Conservation (phyloP, 2,113 vertebrate species). For the Epinephelus moara region DNA sequence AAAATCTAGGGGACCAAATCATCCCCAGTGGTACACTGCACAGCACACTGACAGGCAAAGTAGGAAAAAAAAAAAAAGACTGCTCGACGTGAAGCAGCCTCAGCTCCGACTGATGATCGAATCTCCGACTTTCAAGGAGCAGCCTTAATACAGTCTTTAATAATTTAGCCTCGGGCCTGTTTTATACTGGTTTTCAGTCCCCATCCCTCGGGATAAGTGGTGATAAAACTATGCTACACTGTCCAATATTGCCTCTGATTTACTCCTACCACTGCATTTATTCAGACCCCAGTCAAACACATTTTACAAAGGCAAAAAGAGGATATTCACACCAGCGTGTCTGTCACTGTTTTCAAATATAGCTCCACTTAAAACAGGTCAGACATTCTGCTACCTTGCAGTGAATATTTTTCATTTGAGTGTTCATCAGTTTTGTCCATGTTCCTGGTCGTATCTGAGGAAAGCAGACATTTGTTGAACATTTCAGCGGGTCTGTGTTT, state of each 20-base stretch:
- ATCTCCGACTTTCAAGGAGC: too few species aligned
- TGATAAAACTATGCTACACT: background rate
- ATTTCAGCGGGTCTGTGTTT: background rate
- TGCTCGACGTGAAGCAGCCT: too few species aligned
- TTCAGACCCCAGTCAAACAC: background rate
- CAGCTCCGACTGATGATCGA: too few species aligned
- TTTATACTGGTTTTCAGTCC: too few species aligned
- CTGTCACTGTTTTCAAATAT: constrained; percentile 15
- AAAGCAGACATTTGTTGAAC: background rate
- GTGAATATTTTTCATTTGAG: background rate
- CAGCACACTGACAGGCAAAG: too few species aligned
- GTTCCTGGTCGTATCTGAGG: background rate
- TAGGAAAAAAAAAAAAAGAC: too few species aligned
- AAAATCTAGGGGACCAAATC: too few species aligned
- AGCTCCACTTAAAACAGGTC: constrained; percentile 3
- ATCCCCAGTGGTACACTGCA: too few species aligned
- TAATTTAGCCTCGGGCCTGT: too few species aligned
- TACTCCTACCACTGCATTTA: background rate
- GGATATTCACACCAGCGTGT: background rate
- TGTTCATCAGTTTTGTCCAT: background rate
- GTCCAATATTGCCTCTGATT: background rate
- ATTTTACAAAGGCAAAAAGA: background rate
- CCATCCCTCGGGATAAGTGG: background rate
- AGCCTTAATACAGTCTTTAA: too few species aligned
- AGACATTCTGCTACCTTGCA: background rate